A percentile compares a stretch with the other conserved stretches of the same genome.
Evolutionary conservation across 2,888 invertebrate species (phyloP).

Genomic region (Synanthedon vespiformis): DNA sequence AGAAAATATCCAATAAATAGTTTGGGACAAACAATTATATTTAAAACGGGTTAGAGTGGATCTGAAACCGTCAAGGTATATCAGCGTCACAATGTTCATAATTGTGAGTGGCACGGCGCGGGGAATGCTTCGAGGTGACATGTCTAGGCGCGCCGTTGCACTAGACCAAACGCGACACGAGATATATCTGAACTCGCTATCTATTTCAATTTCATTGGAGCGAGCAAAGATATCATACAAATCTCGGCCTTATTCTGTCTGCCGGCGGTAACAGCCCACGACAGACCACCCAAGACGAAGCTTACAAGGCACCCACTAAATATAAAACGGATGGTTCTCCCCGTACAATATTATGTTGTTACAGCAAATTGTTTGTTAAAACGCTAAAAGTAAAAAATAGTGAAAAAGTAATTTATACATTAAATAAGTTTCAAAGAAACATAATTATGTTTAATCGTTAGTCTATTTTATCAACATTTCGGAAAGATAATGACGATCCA

Average conservation of each 20-base stretch:
- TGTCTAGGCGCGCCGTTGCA: conserved; percentile 50
- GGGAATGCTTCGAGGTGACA: conserved; percentile 22
- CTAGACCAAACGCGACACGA: conserved; percentile 57
- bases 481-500: not conserved
- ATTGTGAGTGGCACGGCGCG: not conserved
- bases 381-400: conserved; percentile 35
- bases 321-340: conserved; percentile 44
- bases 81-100: not conserved
- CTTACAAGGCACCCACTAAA: conserved; percentile 41
- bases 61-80: not conserved
- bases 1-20: too few relatives aligned
- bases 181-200: conserved; percentile 51
- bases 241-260: conserved; percentile 58
- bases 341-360: conserved; percentile 39
- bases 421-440: too few relatives aligned
- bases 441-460: too few relatives aligned
- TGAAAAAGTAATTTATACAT: conserved; percentile 12
- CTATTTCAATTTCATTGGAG: conserved; percentile 60
- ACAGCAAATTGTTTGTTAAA: conserved; percentile 25
- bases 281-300: conserved; percentile 55
- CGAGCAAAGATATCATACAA: conserved; percentile 51
- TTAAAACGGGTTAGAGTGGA: not conserved
- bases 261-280: conserved; percentile 33
- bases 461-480: not conserved
- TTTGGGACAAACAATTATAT: too few relatives aligned